Conservation (phyloP, 2,888 invertebrate genomes). For the Lepas anatifera region DNA sequence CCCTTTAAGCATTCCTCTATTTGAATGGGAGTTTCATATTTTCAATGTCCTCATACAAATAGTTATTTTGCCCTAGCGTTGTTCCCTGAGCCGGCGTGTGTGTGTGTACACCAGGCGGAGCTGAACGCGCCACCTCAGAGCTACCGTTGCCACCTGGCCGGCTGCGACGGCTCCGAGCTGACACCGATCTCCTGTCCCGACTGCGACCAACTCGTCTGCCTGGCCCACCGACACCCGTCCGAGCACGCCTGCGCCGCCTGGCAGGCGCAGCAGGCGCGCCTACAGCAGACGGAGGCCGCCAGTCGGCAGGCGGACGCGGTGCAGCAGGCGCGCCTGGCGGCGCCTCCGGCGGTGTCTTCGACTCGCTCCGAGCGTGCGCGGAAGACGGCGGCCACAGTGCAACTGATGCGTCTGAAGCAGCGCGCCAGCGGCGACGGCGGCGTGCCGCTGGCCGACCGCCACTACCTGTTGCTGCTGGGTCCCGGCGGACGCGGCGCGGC, state of each 20-base stretch:
- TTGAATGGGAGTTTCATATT: too few species aligned
- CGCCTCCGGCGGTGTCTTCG: constrained; percentile 10
- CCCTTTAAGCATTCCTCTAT: too few species aligned
- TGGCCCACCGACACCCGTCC: constrained; percentile 49
- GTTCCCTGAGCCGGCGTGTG: too few species aligned
- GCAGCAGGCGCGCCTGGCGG: constrained; percentile 17
- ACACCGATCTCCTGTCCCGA: constrained; percentile 51
- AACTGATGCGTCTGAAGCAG: constrained; percentile 68
- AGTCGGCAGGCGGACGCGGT: constrained; percentile 39
- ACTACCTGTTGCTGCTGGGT: constrained; percentile 54
- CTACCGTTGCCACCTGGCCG: constrained; percentile 45
- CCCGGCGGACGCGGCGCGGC: constrained; percentile 29
- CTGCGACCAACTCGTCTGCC: constrained; percentile 55
- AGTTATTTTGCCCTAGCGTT: too few species aligned
- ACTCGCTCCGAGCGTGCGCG: constrained; percentile 40
- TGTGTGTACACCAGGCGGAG: too few species aligned
- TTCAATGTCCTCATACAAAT: too few species aligned
- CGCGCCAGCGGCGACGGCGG: constrained; percentile 55
- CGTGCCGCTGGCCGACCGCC: constrained; percentile 49
- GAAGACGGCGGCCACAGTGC: constrained; percentile 60
- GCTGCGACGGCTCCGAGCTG: constrained; percentile 47
- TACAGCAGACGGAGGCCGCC: constrained; percentile 36
- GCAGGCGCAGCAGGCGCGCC: constrained; percentile 16
- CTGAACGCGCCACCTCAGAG: constrained; percentile 27
- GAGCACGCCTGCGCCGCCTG: constrained; percentile 19